These are phyloP conservation scores for Miichthys miiuy DNA, from an alignment of 2,797 vertebrate species.

Conservation along the genomic window DNA sequence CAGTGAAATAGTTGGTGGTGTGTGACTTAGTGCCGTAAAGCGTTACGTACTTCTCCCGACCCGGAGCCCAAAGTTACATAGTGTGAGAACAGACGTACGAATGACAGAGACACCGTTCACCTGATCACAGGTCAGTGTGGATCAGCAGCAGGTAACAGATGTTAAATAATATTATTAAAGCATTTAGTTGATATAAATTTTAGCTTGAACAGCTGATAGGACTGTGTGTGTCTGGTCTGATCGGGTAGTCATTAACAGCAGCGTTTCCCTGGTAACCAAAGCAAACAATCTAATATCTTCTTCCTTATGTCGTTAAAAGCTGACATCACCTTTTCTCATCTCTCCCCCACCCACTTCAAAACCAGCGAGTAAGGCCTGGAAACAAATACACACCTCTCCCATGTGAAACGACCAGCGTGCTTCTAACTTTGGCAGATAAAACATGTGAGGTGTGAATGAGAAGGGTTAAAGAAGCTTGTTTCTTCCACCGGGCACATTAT, in stretches of 20 bases:
- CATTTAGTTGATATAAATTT: too few relatives aligned
- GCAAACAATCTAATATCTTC: background rate
- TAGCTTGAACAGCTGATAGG: background rate
- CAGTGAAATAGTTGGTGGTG: too few relatives aligned
- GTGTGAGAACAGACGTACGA: too few relatives aligned
- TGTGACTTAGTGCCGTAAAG: too few relatives aligned
- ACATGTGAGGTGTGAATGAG: constrained; percentile 1
- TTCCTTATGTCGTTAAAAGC: background rate
- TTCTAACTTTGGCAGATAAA: background rate
- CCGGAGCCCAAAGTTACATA: too few relatives aligned
- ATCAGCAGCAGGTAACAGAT: too few relatives aligned
- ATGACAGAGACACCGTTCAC: too few relatives aligned
- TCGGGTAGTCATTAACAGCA: constrained; percentile 19
- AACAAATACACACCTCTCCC: background rate
- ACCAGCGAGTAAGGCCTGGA: background rate
- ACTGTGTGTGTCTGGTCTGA: constrained; percentile 2
- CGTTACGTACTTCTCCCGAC: too few relatives aligned
- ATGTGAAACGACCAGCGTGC: background rate
- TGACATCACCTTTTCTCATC: background rate
- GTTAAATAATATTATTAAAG: too few relatives aligned
- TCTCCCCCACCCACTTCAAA: background rate
- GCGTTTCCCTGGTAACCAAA: constrained; percentile 19
- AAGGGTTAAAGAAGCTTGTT: constrained; percentile 7
- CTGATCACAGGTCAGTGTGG: too few relatives aligned
- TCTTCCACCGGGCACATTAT: constrained; percentile 27